Evolutionary conservation across 2,113 vertebrate genomes (phyloP), one percentile per base, ranked within the genome.

Genomic region (Clarias magur): DNA sequence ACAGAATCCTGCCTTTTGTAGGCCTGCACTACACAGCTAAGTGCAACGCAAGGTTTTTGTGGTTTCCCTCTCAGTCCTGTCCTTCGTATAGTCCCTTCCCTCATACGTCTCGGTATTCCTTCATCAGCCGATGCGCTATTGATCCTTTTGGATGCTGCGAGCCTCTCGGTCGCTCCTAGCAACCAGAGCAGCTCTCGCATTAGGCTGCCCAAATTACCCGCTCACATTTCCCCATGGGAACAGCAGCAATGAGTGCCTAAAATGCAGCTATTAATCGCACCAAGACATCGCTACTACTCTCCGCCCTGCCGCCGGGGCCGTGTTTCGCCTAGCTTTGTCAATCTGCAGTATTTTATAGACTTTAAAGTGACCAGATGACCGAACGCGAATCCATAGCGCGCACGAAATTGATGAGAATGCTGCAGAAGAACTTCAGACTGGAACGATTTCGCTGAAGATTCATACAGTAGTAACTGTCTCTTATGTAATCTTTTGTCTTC

Each of bases 101-200:
- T 78, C 59, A n/a, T 21, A 63, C 17, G 70, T 75, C 68, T 85
- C 15, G 11, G 11, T 60, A 21, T 62, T 75, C 54, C 30, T 59
- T 75, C 21, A 17, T 38, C 70, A 91, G 92, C 91, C 93, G 88
- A 90, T 92, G 85, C 91, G 90, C 90, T 93, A 94, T 94, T 90
- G 94, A 95, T 94, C 89, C 87, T 83, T 86, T 89, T 87, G 91
- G 85, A 87, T 75, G 81, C 86, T 90, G 89, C 86, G 72, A 92
- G 90, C 92, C 93, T 94, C 89, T 90, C 91, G 57, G 87, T 86
- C 89, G 93, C 92, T 93, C 94, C 93, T 95, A 95, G 94, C 95
- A 95, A 96, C 94, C 92, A 67, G 86, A 85, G 70, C 89, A 87
- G 81, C 87, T 87, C 89, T 84, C 59, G 81, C 85, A 84, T 91